A percentile compares a stretch with the other conserved stretches of the same genome.
phyloP scores from a whole-genome alignment of 2,888 invertebrate species.

The Eledona agricola region DNA sequence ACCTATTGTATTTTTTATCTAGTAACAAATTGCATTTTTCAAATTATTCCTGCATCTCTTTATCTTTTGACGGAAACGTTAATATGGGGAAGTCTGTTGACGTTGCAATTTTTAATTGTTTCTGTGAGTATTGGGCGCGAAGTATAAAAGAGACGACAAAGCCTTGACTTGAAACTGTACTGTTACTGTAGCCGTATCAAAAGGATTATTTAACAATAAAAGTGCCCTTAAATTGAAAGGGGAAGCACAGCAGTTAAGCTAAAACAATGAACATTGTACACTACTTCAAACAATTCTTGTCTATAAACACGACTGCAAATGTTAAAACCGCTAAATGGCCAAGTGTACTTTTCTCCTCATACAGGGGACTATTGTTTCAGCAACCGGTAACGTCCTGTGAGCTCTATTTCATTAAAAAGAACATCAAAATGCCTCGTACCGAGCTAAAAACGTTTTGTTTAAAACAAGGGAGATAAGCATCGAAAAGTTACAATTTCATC shows the following conservation, averaged over 20 bases:
- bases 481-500: conserved; percentile 22
- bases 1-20: too few relatives aligned
- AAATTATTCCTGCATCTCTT: too few relatives aligned
- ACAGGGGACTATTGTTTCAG: conserved; percentile 51
- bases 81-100: too few relatives aligned
- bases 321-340: conserved; percentile 56
- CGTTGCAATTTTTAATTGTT: too few relatives aligned
- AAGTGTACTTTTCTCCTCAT: conserved; percentile 52
- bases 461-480: conserved; percentile 17
- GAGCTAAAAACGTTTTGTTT: conserved; percentile 27
- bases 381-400: conserved; percentile 25
- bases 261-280: conserved; percentile 53
- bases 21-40: too few relatives aligned
- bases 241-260: conserved; percentile 46
- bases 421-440: conserved; percentile 23
- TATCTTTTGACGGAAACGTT: too few relatives aligned
- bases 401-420: conserved; percentile 36
- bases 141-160: too few relatives aligned
- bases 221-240: conserved; percentile 40
- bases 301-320: conserved; percentile 53
- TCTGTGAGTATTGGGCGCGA: too few relatives aligned
- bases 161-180: conserved; percentile 40
- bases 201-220: conserved; percentile 44
- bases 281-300: conserved; percentile 53
- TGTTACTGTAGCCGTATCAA: conserved; percentile 42